Evolutionary conservation across 2,888 invertebrate genomes (phyloP).

Genomic region (Stegophylla sp.): DNA sequence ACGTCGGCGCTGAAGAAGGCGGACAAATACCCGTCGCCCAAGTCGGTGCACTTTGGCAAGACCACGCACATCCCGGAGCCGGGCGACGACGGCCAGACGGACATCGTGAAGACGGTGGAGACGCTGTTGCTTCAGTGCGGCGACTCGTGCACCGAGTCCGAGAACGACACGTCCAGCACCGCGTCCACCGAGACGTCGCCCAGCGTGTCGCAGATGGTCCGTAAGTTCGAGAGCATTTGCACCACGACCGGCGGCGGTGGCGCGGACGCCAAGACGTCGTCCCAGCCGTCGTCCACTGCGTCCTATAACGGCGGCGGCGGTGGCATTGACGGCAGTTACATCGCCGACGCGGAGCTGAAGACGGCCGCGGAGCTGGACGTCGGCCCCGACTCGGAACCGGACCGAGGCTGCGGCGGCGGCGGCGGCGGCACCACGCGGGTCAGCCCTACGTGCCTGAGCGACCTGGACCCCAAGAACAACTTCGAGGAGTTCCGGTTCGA

Average conservation of each 20-base stretch:
- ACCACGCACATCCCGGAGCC: constrained; percentile 48
- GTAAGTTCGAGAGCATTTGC: constrained; percentile 64
- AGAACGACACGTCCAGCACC: constrained; percentile 61
- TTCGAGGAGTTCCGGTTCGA: constrained; percentile 82
- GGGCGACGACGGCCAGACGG: constrained; percentile 44
- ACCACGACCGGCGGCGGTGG: constrained; percentile 62
- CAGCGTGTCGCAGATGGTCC: constrained; percentile 63
- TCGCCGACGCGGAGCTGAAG: constrained; percentile 69
- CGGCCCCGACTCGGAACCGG: neutral
- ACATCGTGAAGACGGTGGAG: constrained; percentile 64
- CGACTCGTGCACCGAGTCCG: constrained; percentile 63
- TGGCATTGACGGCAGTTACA: constrained; percentile 8
- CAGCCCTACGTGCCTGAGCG: neutral
- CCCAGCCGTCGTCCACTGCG: too few relatives aligned
- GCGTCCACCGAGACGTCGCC: constrained; percentile 62
- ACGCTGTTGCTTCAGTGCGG: constrained; percentile 65
- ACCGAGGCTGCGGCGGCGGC: too few relatives aligned
- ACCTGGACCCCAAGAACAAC: constrained; percentile 69
- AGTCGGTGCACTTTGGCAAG: constrained; percentile 43
- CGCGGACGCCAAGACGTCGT: neutral
- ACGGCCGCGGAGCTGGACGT: neutral
- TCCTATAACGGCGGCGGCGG: too few relatives aligned
- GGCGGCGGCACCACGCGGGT: too few relatives aligned
- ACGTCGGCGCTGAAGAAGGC: constrained; percentile 47
- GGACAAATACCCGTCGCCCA: constrained; percentile 41